These are phyloP conservation scores for Cavia porcellus DNA, from an alignment of 2,113 vertebrate species.

Conservation along the genomic window DNA sequence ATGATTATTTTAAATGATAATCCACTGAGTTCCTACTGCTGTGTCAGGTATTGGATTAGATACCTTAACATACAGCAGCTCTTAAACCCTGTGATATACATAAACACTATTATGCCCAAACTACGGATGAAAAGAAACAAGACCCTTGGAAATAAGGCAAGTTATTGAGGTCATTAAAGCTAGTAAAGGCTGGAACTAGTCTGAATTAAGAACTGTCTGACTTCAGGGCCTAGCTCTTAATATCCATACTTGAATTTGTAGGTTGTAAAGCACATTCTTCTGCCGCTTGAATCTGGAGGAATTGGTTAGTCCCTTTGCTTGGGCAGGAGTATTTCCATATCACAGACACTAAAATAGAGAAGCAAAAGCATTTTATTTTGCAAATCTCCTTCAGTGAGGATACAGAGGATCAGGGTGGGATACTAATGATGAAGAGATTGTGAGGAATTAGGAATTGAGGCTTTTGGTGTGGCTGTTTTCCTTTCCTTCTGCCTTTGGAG, in stretches of 20 bases:
- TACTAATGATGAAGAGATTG: neutral
- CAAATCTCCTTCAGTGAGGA: neutral
- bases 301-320: neutral
- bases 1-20: slow-evolving; percentile 56
- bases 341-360: neutral
- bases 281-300: neutral
- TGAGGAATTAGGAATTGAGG: neutral
- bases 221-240: neutral
- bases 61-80: slow-evolving; percentile 13
- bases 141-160: neutral
- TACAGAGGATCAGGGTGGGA: neutral
- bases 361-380: neutral
- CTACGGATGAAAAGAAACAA: slow-evolving; percentile 34
- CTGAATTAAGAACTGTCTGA: neutral
- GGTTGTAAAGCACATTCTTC: neutral
- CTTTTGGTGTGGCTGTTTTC: neutral
- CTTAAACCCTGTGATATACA: neutral
- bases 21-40: neutral
- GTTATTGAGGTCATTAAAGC: neutral
- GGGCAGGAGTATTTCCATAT: neutral
- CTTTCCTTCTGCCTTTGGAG: neutral
- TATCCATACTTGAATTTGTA: neutral
- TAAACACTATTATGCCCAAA: slow-evolving; percentile 2
- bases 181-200: neutral
- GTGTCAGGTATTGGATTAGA: slow-evolving; percentile 28